Base-by-base conservation (phyloP, 92 coral and sea anemone species). In the Montipora capitata region DNA sequence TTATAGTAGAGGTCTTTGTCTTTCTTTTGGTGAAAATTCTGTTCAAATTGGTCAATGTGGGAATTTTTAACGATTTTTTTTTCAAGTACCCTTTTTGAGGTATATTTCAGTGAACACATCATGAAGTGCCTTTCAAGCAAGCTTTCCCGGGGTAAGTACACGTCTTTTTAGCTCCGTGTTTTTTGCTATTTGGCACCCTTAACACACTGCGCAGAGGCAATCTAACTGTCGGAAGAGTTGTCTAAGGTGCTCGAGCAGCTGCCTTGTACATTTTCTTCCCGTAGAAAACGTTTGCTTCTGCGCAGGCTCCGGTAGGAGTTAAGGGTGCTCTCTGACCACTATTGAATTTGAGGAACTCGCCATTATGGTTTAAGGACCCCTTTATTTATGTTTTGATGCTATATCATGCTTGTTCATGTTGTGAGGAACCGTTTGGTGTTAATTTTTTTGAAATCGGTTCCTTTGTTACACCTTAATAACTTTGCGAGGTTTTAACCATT, bases 291-390 rank as follows among this genome's bases (percentile, higher is more conserved):
- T 4, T 72, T 44, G 58, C 77, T 43, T 72, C 12, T 72, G 54
- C 77, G 58, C 58, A 72, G 77, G 61, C 77, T 72, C 20, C 8
- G 58, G 77, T 72, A 8, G 11, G 58, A 72, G 59, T 72, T 72
- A 43, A 72, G 77, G 77, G 77, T 72, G 77, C 77, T 13, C 77
- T 72, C 58, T 44, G 77, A 72, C 58, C 77, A 72, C 38, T 7
- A 0, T 72, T 3, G 1, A 13, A 10, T 3, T 72, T 15, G 10
- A 44, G 77, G 77, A 72, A 42, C 77, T 72, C 58, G 77, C 4
- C 58, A 72, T 2, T 72, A 20, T 5, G 58, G 58, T 4, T 20
- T 72, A 3, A 10, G 42, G 77, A 57, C n/a, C 77, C 77, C 58
- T 72, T 15, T 42, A 15, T 72, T 42, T 12, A 72, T 72, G 38